Conservation (phyloP, 2,888 invertebrate species). For the Acleris emargana region DNA sequence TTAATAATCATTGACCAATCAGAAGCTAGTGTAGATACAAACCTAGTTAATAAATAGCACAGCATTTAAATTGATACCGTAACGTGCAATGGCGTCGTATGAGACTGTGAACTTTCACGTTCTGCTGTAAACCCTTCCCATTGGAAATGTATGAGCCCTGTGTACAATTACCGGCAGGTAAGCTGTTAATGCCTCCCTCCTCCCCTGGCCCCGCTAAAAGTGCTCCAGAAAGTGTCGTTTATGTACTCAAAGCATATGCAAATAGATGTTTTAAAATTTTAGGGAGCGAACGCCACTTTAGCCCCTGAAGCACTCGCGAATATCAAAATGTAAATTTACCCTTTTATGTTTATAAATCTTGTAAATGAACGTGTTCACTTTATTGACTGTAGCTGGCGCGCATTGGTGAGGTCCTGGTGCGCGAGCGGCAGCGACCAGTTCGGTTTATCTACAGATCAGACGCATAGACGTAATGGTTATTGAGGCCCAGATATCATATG, state of each 20-base stretch:
- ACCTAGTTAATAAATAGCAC: too few relatives aligned
- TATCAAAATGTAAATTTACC: conserved; percentile 84
- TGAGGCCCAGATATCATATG: too few relatives aligned
- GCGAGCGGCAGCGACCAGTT: too few relatives aligned
- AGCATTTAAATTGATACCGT: too few relatives aligned
- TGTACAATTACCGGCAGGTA: conserved; percentile 32
- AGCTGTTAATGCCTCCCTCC: conserved; percentile 41
- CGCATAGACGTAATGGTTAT: too few relatives aligned
- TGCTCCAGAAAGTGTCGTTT: conserved; percentile 82
- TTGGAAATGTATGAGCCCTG: conserved; percentile 28
- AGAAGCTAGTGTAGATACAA: too few relatives aligned
- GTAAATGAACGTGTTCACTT: conserved; percentile 81
- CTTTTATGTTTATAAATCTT: conserved; percentile 83
- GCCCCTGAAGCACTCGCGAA: conserved; percentile 80
- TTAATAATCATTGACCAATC: too few relatives aligned
- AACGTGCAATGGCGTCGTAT: too few relatives aligned
- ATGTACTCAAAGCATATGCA: conserved; percentile 84
- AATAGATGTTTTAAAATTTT: conserved; percentile 83
- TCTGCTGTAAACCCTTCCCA: conserved; percentile 7
- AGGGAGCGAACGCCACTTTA: conserved; percentile 80
- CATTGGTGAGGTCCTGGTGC: conserved; percentile 16
- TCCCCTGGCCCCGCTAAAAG: conserved; percentile 58
- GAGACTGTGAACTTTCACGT: too few relatives aligned
- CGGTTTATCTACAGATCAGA: too few relatives aligned
- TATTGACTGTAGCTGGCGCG: conserved; percentile 68